Evolutionary conservation across 2,888 invertebrate species (phyloP), one percentile per base, ranked within the genome.

Genomic region (Mythimna vitellina): DNA sequence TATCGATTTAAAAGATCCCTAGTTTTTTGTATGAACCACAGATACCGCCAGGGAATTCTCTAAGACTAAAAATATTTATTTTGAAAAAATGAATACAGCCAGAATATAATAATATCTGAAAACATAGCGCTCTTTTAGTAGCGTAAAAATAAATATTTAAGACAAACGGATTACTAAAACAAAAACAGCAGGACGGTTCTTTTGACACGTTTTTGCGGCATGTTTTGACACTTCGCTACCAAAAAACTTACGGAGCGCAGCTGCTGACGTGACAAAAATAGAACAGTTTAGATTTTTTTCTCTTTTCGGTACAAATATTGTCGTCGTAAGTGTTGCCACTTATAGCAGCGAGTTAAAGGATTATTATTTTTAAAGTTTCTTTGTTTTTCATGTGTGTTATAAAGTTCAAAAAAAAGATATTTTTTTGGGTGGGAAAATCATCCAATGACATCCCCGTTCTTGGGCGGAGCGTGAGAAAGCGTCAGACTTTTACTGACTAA

Each of bases 191-290:
- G 17, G 71, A 20, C 60, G 70, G 61, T 77, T 73, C 82, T 80
- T 77, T 66, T 65, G 70, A 76, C 74, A 66, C 69, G 67, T 85
- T 82, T 80, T 82, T 80, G 76, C 62, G 62, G 46, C 49, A 60
- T 83, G 82, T 83, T 83, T 82, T 83, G 85, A 83, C 83, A 83
- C 77, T 84, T 80, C 42, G 53, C 17, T 12, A 80, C 64, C 80
- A 82, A 83, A 83, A 82, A 81, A 82, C 56, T 77, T 73, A 51
- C 69, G 20, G 51, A 64, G 65, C 74, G 65, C 83, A 83, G 85
- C 83, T 83, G 83, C 54, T 75, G 77, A 68, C 76, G 56, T 14
- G 67, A 65, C 72, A 46, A 20, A 82, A 82, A 84, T 83, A 83
- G 76, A 74, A 82, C 71, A 38, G 61, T 67, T 60, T 38, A 58